phyloP scores from a whole-genome alignment of 2,888 invertebrate genomes.

The Blastobasis lacticolella region DNA sequence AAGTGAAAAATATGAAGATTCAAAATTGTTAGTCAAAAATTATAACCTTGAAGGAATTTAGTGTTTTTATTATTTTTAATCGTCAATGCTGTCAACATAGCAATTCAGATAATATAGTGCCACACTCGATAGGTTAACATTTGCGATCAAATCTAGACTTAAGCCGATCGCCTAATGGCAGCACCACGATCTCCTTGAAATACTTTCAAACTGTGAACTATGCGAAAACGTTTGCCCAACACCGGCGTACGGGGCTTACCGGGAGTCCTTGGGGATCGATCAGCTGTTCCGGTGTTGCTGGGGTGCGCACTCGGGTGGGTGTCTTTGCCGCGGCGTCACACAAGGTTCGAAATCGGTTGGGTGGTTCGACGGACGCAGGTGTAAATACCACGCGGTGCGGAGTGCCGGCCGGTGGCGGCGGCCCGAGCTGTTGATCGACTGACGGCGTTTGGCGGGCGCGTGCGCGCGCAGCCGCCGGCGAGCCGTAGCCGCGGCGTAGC shows the following conservation, averaged over 20 bases:
- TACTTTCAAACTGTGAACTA: conserved; percentile 69
- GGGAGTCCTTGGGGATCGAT: conserved; percentile 9
- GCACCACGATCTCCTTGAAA: conserved; percentile 69
- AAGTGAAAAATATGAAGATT: too few relatives aligned
- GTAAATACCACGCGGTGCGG: not conserved
- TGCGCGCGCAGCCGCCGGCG: conserved; percentile 36
- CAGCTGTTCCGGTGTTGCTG: conserved; percentile 21
- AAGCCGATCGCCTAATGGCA: conserved; percentile 30
- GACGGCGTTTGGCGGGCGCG: conserved; percentile 23
- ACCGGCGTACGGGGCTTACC: conserved; percentile 6
- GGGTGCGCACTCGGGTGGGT: too few relatives aligned
- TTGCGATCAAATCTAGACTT: conserved; percentile 22
- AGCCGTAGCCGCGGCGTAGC: conserved; percentile 28
- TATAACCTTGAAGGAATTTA: too few relatives aligned
- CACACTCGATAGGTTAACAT: not conserved
- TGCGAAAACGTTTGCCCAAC: conserved; percentile 61
- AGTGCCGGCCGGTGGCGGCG: conserved; percentile 39
- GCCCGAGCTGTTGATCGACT: conserved; percentile 62
- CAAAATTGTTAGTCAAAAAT: too few relatives aligned
- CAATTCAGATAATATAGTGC: too few relatives aligned
- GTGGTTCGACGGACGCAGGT: conserved; percentile 20
- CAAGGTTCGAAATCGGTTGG: too few relatives aligned
- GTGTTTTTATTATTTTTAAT: too few relatives aligned
- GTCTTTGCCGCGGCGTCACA: too few relatives aligned
- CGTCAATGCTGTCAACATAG: too few relatives aligned